phyloP scores from a whole-genome alignment of 1,140 invertebrate species.

The Macrobrachium rosenbergii region DNA sequence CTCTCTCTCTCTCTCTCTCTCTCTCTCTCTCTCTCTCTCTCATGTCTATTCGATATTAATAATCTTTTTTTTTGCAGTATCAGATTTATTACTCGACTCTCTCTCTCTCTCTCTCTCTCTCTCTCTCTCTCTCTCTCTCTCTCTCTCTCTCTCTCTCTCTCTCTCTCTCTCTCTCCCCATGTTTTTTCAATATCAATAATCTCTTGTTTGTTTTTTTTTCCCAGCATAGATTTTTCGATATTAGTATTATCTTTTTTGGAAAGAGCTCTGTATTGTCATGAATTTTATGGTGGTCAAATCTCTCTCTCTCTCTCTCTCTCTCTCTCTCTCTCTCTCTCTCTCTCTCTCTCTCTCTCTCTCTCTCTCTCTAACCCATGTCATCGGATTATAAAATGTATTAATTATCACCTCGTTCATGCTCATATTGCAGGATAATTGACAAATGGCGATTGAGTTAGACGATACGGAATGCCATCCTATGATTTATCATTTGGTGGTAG shows the following conservation, averaged over 20 bases:
- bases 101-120: slow-evolving; percentile 6
- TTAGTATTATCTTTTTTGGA: too few species aligned
- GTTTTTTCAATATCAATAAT: background rate
- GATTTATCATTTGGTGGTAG: too few species aligned
- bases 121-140: slow-evolving; percentile 13
- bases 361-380: background rate
- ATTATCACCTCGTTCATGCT: too few species aligned
- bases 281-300: background rate
- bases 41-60: too few species aligned
- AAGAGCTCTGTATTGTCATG: background rate
- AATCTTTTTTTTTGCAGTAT: too few species aligned
- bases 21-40: background rate
- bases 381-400: too few species aligned
- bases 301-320: slow-evolving; percentile 12
- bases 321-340: slow-evolving; percentile 17
- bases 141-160: slow-evolving; percentile 19
- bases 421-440: too few species aligned
- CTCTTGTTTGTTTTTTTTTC: too few species aligned
- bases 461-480: too few species aligned
- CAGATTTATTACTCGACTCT: too few species aligned
- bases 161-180: background rate
- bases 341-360: slow-evolving; percentile 20
- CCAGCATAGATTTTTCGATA: too few species aligned
- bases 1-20: slow-evolving; percentile 15
- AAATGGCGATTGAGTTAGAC: too few species aligned